phyloP scores from a whole-genome alignment of 1,140 invertebrate genomes.

The Drosophila kikkawai region DNA sequence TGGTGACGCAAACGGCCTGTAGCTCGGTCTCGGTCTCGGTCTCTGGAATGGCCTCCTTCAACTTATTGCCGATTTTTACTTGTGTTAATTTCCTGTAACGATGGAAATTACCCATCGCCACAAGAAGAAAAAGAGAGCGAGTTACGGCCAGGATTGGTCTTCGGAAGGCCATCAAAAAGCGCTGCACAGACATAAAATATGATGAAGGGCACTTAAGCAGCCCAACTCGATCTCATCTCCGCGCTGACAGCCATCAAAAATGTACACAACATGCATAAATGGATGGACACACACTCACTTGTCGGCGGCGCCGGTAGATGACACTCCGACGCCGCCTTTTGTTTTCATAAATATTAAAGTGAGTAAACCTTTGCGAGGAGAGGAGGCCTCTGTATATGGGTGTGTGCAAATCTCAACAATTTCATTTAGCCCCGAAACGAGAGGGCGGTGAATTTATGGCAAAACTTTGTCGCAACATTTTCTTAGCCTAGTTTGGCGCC shows the following conservation, averaged over 20 bases:
- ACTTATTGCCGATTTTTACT: constrained; percentile 77
- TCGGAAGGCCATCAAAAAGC: constrained; percentile 68
- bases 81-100: constrained; percentile 76
- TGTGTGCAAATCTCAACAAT: constrained; percentile 56
- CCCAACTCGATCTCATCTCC: constrained; percentile 47
- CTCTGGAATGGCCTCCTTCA: constrained; percentile 22
- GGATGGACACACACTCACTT: constrained; percentile 55
- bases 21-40: constrained; percentile 42
- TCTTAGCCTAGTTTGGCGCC: constrained; percentile 47
- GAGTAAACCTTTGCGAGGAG: constrained; percentile 54
- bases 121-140: not conserved
- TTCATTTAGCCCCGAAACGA: constrained; percentile 50
- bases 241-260: constrained; percentile 77
- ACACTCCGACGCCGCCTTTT: constrained; percentile 49
- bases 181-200: constrained; percentile 71
- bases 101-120: constrained; percentile 30
- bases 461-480: constrained; percentile 62
- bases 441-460: constrained; percentile 5
- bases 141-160: constrained; percentile 53
- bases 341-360: constrained; percentile 81
- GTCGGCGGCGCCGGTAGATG: constrained; percentile 18
- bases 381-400: not conserved
- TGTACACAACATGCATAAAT: constrained; percentile 78
- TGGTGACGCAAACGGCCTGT: constrained; percentile 81
- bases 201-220: constrained; percentile 78